Base-by-base conservation (phyloP, 1,140 invertebrate genomes). In the Acromyrmex heyeri region DNA sequence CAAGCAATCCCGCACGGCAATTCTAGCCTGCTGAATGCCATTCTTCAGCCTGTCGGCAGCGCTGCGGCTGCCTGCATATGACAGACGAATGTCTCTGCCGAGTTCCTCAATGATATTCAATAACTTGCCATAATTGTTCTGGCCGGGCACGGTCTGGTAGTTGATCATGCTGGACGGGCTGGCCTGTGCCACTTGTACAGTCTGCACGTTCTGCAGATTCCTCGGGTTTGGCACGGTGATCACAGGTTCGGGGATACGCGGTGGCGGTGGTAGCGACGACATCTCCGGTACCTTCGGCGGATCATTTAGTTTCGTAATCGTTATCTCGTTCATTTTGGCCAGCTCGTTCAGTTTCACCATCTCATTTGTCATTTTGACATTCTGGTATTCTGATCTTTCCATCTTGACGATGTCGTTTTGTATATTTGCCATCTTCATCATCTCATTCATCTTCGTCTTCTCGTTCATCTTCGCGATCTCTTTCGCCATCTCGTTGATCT, bases 51-150 rank as follows among this genome's bases (percentile, higher is more conserved):
- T 95, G 93, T 98, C 98, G 18, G 97, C 96, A 21, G 97, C 97
- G 78, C 96, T 97, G 91, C 97, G 97, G 91, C 97, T 98, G n/a
- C 97, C 97, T 44, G 97, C 96, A 92, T 98, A 98, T 1, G 97
- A 97, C 38, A 98, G 97, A 72, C 97, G 95, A 91, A 98, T 97
- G 90, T 98, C 98, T 91, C 97, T 96, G 53, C 97, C 97, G 93
- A 98, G 96, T 95, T 98, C 98, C 92, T 98, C 97, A 82, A 98
- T 97, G n/a, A 98, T 97, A 18, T 97, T 96, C 85, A 98, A 92
- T 69, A 98, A 92, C 88, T 98, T 97, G 79, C 96, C 96, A 93
- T 98, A 98, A 94, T 98, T 98, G 62, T 94, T 94, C 77, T 95
- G 95, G 34, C 95, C 95, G 76, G 95, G 94, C 61, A 95, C 94